These are phyloP conservation scores for Zhuqinia jingwanae DNA, from an alignment of 2,888 invertebrate species.

Conservation along the genomic window DNA sequence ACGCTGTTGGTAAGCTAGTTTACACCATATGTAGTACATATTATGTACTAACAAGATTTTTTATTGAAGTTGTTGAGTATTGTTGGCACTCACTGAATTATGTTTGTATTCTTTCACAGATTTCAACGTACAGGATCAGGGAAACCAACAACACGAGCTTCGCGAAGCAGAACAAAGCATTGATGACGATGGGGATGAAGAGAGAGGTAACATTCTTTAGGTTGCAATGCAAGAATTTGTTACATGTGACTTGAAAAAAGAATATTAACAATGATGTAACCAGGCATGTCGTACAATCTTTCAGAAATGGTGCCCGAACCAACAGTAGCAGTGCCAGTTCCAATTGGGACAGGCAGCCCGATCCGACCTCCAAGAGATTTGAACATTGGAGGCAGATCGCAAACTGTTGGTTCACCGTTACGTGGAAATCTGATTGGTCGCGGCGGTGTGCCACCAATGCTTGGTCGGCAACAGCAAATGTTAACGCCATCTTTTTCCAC, in stretches of 20 bases:
- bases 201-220: constrained; percentile 53
- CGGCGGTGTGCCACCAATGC: constrained; percentile 49
- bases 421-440: constrained; percentile 38
- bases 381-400: constrained; percentile 21
- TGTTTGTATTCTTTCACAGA: constrained; percentile 44
- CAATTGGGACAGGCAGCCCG: constrained; percentile 47
- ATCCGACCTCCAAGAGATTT: constrained; percentile 54
- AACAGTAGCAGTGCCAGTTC: constrained; percentile 36
- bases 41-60: too few relatives aligned
- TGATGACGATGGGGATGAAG: constrained; percentile 76
- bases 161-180: constrained; percentile 74
- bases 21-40: too few relatives aligned
- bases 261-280: too few relatives aligned
- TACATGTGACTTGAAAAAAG: too few relatives aligned
- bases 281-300: too few relatives aligned
- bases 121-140: constrained; percentile 56
- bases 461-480: constrained; percentile 76
- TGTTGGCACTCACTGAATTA: too few relatives aligned
- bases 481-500: constrained; percentile 69
- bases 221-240: too few relatives aligned
- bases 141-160: constrained; percentile 56
- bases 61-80: too few relatives aligned
- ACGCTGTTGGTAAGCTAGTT: constrained; percentile 53
- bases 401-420: constrained; percentile 14
- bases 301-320: constrained; percentile 63